Evolutionary conservation across 2,797 vertebrate genomes (phyloP), one percentile per base, ranked within the genome.

Genomic region (Xiphorhynchus erythropygius): DNA sequence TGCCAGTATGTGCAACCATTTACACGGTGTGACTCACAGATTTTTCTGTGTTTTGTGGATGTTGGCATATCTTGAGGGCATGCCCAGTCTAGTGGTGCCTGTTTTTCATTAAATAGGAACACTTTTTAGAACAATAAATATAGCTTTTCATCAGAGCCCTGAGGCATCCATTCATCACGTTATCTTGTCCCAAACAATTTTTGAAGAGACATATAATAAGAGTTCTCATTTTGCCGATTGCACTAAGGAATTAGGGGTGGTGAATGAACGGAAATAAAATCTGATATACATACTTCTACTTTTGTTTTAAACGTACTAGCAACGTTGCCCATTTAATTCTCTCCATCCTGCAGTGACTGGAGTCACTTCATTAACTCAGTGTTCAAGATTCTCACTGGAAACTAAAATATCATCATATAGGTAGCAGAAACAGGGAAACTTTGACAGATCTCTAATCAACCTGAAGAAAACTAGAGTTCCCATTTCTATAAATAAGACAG

Each of bases 61-160:
- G 16, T 75, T 97, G 96, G 96, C 93, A 88, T 94, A 80, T 70
- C 75, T 87, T 39, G 81, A 56, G 47, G 80, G 91, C 96, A 89
- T 85, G 94, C 64, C 41, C 68, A 80, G 93, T 96, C 96, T 97
- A 87, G 92, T 78, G 49, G 60, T 56, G 70, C 46, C 65, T 76
- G 65, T 55, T 94, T 87, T 77, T 96, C 95, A 96, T 96, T 93
- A 95, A 95, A 93, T 50, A 62, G 49, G 32, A 96, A 95, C 44
- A 87, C 79, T 83, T 88, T 60, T 56, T 8, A 10, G 63, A 84
- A 93, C 77, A 91, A 88, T 83, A 93, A 94, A 92, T 73, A 87
- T 0, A 78, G 69, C 80, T 91, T 97, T 96, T 93, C 93, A 94
- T 59, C 86, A 96, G 89, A 73, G 67, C 79, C 91, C 93, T 24